Evolutionary conservation across 2,888 invertebrate genomes (phyloP).

Genomic region (Gastrophysa polygoni): DNA sequence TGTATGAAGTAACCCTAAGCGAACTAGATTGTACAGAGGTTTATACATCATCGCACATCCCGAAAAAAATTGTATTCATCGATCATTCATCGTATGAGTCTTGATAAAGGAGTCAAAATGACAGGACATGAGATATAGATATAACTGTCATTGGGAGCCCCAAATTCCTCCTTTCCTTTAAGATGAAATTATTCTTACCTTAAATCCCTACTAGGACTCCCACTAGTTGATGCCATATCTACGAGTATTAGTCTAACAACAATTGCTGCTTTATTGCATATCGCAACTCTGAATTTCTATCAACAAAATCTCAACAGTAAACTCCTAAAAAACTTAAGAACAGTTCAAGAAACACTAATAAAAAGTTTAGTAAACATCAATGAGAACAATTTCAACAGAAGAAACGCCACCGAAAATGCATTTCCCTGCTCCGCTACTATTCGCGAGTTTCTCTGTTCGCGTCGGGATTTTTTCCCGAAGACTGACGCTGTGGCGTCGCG

Average conservation of each 20-base stretch:
- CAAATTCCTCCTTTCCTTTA: too few relatives aligned
- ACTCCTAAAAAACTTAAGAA: background rate
- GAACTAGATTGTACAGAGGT: too few relatives aligned
- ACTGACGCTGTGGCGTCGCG: conserved; percentile 10
- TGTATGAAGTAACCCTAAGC: too few relatives aligned
- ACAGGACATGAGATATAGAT: too few relatives aligned
- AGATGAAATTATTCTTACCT: conserved; percentile 1
- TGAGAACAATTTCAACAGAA: background rate
- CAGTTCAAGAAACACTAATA: background rate
- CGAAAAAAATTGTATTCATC: too few relatives aligned
- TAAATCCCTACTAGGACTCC: conserved; percentile 7
- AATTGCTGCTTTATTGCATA: background rate
- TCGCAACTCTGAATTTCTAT: background rate
- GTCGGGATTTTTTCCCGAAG: background rate
- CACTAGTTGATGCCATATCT: conserved; percentile 11
- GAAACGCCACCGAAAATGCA: background rate
- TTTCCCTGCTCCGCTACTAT: background rate
- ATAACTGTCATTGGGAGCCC: too few relatives aligned
- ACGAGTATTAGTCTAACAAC: too few relatives aligned
- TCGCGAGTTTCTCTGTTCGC: background rate
- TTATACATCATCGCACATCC: too few relatives aligned
- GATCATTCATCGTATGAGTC: too few relatives aligned
- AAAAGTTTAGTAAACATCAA: background rate
- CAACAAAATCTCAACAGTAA: background rate
- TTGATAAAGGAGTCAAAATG: too few relatives aligned